Percentiles rank a stretch among this genome's conserved stretches.
These are phyloP conservation scores for Euzetes globulus DNA, from an alignment of 2,888 invertebrate species.

Conservation along the genomic window DNA sequence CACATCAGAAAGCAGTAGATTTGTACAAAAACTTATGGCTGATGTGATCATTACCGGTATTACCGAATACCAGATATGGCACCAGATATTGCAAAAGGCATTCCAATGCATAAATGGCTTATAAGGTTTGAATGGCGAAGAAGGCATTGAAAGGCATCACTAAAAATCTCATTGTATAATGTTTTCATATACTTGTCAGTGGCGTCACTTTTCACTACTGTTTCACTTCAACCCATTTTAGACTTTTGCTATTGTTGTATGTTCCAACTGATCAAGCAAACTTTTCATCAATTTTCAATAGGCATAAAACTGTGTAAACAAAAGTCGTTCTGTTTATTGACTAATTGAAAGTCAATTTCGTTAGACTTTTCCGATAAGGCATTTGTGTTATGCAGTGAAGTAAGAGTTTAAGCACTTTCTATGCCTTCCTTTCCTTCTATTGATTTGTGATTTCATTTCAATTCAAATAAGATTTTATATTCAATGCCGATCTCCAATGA, in stretches of 20 bases:
- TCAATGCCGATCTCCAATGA: neutral
- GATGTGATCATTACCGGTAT: slow-evolving; percentile 18
- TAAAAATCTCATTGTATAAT: slow-evolving; percentile 20
- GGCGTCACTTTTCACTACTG: slow-evolving; percentile 1
- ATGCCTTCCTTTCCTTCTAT: neutral
- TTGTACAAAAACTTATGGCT: slow-evolving; percentile 16
- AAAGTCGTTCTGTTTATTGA: too few relatives aligned
- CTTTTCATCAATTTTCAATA: too few relatives aligned
- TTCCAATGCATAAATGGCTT: slow-evolving; percentile 28
- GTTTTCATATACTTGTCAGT: slow-evolving; percentile 20
- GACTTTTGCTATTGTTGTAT: too few relatives aligned
- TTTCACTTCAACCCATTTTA: neutral
- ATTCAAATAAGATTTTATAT: neutral
- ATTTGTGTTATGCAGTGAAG: too few relatives aligned
- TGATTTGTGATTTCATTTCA: slow-evolving; percentile 2
- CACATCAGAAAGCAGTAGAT: slow-evolving; percentile 27
- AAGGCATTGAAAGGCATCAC: slow-evolving; percentile 16
- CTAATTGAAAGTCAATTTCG: too few relatives aligned
- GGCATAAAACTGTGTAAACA: too few relatives aligned
- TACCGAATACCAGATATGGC: neutral
- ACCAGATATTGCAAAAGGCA: slow-evolving; percentile 24
- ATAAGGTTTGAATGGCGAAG: slow-evolving; percentile 11
- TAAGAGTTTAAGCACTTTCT: neutral
- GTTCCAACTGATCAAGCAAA: too few relatives aligned
- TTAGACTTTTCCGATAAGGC: too few relatives aligned